Base-by-base conservation (phyloP, 2,888 invertebrate species). In the Lamellibrachia columna region DNA sequence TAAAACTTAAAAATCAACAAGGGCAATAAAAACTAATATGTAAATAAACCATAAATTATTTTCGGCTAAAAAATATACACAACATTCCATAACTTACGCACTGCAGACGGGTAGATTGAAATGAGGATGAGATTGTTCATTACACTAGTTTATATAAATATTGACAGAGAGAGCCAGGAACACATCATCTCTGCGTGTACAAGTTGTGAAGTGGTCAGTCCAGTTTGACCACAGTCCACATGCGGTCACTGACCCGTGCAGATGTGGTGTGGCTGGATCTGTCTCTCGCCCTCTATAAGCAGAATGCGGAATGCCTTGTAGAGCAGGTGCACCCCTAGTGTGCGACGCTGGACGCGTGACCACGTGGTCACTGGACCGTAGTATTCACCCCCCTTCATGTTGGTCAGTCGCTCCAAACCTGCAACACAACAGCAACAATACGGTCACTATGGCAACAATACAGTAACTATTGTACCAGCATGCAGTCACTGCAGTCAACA, bases 211-310 rank as follows among this genome's bases (percentile, higher is more conserved):
- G 15, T 60, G 60, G 22, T 60, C 60, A 11, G 3, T 60, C 60
- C 9, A 11, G 60, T 60, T 9, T 15, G 15, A 60, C 75, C 4
- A 3, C 22, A 1, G 15, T 15, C 22, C 2, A 22, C 75, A 75
- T 75, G 75, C 22, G 75, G 75, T 75, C 22, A 75, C 75, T 75
- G 75, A 22, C 75, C 75, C 22, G 7, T n/a, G n/a, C 75, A 75
- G 75, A 93, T 91, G 90, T 94, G 93, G 55, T 92, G 91, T 40
- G 98, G 98, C 94, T 98, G 97, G 92, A 99, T 97, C 96, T 99
- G 98, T 90, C 98, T 97, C 96, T 99, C 99, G 0, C 99, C 99
- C 96, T 99, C 99, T 92, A 98, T 97, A 93, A 99, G 96, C 96
- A 98, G 98, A 94, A 99, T 98, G 95, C 97, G 97, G 97, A 98